Evolutionary conservation across 2,113 vertebrate species (phyloP).

Genomic region (Pygoscelis antarcticus): DNA sequence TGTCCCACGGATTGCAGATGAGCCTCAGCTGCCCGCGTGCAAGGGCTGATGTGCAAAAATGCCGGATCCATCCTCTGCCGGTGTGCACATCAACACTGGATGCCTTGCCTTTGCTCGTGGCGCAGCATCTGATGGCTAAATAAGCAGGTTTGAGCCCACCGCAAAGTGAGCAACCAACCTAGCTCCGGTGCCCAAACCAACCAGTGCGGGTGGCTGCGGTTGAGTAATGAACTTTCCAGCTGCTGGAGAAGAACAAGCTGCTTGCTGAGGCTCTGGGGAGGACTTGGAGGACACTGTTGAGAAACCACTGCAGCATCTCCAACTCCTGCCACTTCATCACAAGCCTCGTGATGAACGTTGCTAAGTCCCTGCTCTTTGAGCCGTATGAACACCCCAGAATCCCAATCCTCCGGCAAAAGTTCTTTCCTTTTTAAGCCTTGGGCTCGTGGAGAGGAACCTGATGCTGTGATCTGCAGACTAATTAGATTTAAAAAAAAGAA

Average conservation of each 20-base stretch:
- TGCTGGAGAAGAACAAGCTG: neutral
- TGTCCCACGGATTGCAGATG: accelerated
- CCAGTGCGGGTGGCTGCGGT: accelerated
- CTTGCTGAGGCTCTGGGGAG: neutral
- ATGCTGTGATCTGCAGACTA: neutral
- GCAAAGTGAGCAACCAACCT: neutral
- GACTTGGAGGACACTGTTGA: neutral
- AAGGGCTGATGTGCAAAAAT: neutral
- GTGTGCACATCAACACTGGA: neutral
- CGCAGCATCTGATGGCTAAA: neutral
- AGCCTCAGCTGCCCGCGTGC: neutral
- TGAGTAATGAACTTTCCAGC: neutral
- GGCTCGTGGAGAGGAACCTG: neutral
- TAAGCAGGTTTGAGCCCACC: accelerated
- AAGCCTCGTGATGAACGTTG: accelerated
- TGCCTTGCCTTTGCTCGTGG: neutral
- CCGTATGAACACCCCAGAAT: neutral
- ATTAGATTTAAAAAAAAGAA: neutral
- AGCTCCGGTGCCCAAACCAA: neutral
- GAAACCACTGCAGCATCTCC: neutral
- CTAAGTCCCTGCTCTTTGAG: neutral
- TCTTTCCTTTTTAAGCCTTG: neutral
- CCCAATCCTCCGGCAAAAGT: neutral
- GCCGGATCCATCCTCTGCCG: neutral
- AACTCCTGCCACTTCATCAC: neutral